phyloP scores from a whole-genome alignment of 2,888 invertebrate genomes.

The Erannis defoliaria region DNA sequence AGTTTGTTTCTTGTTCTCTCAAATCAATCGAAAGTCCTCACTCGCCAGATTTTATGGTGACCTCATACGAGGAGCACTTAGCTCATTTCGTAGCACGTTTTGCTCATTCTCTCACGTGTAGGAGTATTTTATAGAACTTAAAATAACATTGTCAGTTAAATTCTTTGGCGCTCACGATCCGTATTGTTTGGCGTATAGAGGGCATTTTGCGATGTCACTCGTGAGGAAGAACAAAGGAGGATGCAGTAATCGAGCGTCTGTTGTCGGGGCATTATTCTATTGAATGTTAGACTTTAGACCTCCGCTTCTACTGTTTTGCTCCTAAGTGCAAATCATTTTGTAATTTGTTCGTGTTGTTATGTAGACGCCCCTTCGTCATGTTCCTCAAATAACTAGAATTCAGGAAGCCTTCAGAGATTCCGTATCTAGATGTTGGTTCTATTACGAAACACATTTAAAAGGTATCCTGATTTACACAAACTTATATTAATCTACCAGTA shows the following conservation, averaged over 20 bases:
- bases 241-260: slow-evolving; percentile 51
- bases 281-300: slow-evolving; percentile 51
- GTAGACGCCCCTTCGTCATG: not conserved
- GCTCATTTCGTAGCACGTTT: slow-evolving; percentile 49
- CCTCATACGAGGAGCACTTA: slow-evolving; percentile 3
- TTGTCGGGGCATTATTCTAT: slow-evolving; percentile 64
- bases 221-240: slow-evolving; percentile 48
- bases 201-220: slow-evolving; percentile 39
- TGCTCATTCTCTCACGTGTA: slow-evolving; percentile 68
- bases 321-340: slow-evolving; percentile 8
- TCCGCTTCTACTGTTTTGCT: slow-evolving; percentile 27
- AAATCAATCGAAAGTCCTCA: too few relatives aligned
- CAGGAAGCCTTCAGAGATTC: too few relatives aligned
- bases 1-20: too few relatives aligned
- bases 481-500: too few relatives aligned
- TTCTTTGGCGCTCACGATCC: slow-evolving; percentile 43
- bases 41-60: too few relatives aligned
- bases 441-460: too few relatives aligned
- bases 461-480: too few relatives aligned
- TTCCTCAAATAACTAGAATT: not conserved
- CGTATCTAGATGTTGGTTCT: too few relatives aligned
- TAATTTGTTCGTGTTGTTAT: not conserved
- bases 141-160: slow-evolving; percentile 51
- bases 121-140: slow-evolving; percentile 56
- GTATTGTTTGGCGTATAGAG: slow-evolving; percentile 29